Base-by-base conservation (phyloP, 2,113 vertebrate genomes). In the Gallinago jamesoni region DNA sequence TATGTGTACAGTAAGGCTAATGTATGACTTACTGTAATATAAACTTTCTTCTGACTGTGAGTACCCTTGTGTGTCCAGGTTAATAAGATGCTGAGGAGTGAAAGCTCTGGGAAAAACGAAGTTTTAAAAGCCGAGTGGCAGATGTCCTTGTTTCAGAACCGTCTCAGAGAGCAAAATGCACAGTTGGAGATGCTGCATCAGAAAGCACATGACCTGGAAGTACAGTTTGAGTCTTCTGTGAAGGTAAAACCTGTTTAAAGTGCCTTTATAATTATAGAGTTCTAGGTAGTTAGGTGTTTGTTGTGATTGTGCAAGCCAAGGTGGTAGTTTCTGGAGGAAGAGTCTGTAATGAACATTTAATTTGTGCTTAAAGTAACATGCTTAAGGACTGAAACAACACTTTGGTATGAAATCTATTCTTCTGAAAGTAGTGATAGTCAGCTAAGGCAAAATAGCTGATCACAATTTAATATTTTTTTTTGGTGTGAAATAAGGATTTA, bases 31-130 rank as follows among this genome's bases (percentile, higher is more conserved):
- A 53, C 7, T 79, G 19, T n/a, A 45, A 17, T 48, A 53, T 1
- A 50, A 73, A 31, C 39, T 57, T 75, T 15, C 21, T 82, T 39
- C 20, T 86, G 43, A 95, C 52, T 66, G 9, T 55, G 63, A 41
- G 20, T 78, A 20, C 35, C 37, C 77, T 94, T 94, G 57, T 79
- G 31, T 66, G 55, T 72, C 31, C 94, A 99, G 98, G 97, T 98
- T n/a, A 98, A 97, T 75, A 95, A 97, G 41, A 96, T 98, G 63
- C 92, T 98, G 67, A 98, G 96, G 50, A 97, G 88, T 89, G 98
- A 98, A 97, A 97, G 85, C 88, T 89, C 96, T 45, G 93, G 91
- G 21, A 96, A 92, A 50, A 63, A 70, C 1, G 96, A 98, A 37
- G 48, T 90, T 5, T 73, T 77, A 31, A 93, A 97, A 77, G 75